These are phyloP conservation scores for Sinella curviseta DNA, from an alignment of 1,140 invertebrate species.

Conservation along the genomic window DNA sequence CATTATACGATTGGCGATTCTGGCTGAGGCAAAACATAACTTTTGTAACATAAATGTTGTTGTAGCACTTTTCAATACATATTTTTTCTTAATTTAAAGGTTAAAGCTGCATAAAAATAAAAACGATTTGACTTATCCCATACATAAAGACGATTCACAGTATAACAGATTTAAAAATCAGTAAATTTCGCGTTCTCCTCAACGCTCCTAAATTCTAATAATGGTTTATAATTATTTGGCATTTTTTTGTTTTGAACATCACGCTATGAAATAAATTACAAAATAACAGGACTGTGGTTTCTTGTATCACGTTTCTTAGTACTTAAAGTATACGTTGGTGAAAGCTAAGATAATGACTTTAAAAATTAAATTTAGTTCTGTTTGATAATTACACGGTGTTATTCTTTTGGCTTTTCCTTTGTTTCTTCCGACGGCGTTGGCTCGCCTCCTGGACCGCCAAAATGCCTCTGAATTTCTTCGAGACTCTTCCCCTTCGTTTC, in stretches of 20 bases:
- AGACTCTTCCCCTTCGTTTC: constrained; percentile 68
- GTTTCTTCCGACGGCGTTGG: not conserved
- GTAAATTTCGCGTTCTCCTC: no score
- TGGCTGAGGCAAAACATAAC: not conserved
- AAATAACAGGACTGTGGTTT: not conserved
- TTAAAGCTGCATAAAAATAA: not conserved
- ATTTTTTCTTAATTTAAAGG: not conserved
- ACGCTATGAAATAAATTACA: not conserved
- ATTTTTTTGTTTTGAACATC: not conserved
- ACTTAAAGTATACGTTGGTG: no score
- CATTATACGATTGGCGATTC: no score
- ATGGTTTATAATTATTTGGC: no score
- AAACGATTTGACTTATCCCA: not conserved
- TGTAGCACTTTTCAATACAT: not conserved
- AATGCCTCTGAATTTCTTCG: constrained; percentile 17
- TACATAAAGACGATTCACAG: no score
- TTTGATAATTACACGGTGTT: not conserved
- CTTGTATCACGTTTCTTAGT: no score
- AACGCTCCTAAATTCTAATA: no score
- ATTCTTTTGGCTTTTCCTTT: not conserved
- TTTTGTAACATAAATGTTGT: not conserved
- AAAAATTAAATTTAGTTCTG: not conserved
- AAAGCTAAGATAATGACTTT: not conserved
- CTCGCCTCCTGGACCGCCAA: not conserved
- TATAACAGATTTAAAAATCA: no score